Base-by-base conservation (phyloP, 2,888 invertebrate genomes). In the Dilophus febrilis region DNA sequence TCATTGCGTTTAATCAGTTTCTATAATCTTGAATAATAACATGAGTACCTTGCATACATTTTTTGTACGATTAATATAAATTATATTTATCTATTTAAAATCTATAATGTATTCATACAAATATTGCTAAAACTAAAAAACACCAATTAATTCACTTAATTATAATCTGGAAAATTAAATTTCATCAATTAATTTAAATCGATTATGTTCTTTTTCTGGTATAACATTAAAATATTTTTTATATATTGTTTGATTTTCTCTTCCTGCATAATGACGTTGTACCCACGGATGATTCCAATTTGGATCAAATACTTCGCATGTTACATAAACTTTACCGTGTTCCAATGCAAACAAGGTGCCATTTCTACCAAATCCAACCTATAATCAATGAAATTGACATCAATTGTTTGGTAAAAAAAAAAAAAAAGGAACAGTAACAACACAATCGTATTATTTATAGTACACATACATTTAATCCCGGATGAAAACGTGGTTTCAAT, bases 141-240 rank as follows among this genome's bases (percentile, higher is more conserved):
- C n/a, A n/a, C n/a, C n/a, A n/a, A n/a, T n/a, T n/a, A n/a, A n/a
- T n/a, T n/a, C n/a, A n/a, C n/a, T n/a, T n/a, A n/a, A n/a, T n/a
- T n/a, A n/a, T n/a, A n/a, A n/a, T n/a, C n/a, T n/a, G n/a, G n/a
- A n/a, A n/a, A n/a, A 37, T 59, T 68, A 85, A 42, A 83, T 59
- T 59, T 74, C 71, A 56, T 84, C 76, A 31, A 86, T 64, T 37
- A 87, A 65, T 53, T 74, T 80, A 56, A 91, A 91, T 49, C 74
- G 70, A 40, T 75, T 72, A 55, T 85, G 84, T 47, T 87, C 78
- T 19, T 76, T 72, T 44, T 77, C 66, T 1, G 88, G 79, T 48
- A 91, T 68, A 29, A 92, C 71, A 65, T 92, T 80, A 49, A 74
- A 84, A 56, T 87, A 85, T 53, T 87, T 87, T 57, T 90, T 91